Percentiles rank a stretch among this genome's conserved stretches.
phyloP scores from a whole-genome alignment of 1,140 invertebrate genomes.

The Arctopsyche grandis region DNA sequence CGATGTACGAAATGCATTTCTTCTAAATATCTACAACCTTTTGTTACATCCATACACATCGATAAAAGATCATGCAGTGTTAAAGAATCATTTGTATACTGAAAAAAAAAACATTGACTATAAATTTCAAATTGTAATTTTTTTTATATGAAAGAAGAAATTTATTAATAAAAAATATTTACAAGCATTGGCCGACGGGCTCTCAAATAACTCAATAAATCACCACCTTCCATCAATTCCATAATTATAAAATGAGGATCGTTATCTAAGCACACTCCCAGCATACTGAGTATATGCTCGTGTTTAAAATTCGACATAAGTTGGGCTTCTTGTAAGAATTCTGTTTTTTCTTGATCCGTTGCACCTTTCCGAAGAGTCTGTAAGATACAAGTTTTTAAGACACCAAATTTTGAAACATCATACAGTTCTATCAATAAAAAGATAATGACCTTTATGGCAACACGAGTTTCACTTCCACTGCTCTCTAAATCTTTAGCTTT shows the following conservation, averaged over 20 bases:
- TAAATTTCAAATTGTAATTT: not conserved
- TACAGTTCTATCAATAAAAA: no score
- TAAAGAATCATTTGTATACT: constrained; percentile 70
- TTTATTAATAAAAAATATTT: constrained; percentile 57
- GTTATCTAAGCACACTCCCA: constrained; percentile 94
- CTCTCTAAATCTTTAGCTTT: constrained; percentile 74
- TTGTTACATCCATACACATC: constrained; percentile 95
- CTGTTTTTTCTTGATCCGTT: constrained; percentile 87
- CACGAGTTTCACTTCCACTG: constrained; percentile 70
- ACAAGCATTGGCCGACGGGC: constrained; percentile 76
- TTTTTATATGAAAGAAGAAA: not conserved
- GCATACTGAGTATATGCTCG: constrained; percentile 90
- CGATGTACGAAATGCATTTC: constrained; percentile 96
- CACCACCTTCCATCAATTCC: constrained; percentile 97
- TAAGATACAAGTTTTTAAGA: constrained; percentile 51
- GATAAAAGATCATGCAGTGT: constrained; percentile 84
- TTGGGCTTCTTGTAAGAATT: constrained; percentile 96
- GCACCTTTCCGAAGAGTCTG: constrained; percentile 93
- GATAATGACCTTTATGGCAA: constrained; percentile 82
- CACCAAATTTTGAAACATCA: no score
- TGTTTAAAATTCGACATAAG: constrained; percentile 98
- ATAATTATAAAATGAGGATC: constrained; percentile 94
- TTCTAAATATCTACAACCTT: constrained; percentile 92
- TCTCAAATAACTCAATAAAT: constrained; percentile 89
- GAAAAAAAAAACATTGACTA: constrained; percentile 42